Base-by-base conservation (phyloP, 2,113 vertebrate species). In the Aramus guarauna region DNA sequence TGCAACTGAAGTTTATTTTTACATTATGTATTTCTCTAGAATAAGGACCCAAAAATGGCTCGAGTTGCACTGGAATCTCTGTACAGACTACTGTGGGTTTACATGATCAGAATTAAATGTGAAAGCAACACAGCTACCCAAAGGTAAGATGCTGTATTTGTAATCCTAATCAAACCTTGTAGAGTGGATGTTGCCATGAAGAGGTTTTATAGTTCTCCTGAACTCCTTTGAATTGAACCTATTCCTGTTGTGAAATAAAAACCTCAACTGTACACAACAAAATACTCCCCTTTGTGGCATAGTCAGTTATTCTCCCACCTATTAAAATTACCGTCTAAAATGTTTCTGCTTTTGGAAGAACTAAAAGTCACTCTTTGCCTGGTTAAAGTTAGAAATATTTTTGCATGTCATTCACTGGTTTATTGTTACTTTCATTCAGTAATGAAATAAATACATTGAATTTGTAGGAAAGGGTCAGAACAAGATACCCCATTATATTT, bases 51-150 rank as follows among this genome's bases (percentile, higher is more conserved):
- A 41, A 99, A 99, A 98, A 99, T 99, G 99, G 99, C 99, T 30
- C 99, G 99, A n/a, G 99, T 99, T 97, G 99, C 99, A 74, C 98
- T 99, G 88, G 99, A 99, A 97, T 99, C 99, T 32, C 98, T 99
- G 39, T 99, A 99, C 97, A 99, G 99, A 96, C 98, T 99, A 89
- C 98, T 99, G 32, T 99, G 99, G 99, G 99, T 99, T 96, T 99
- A 99, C 97, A 99, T 99, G 99, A 99, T 99, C 95, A 98, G 99
- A 93, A 99, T 99, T 97, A 99, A 99, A 98, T 99, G 99, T 98
- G 99, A 99, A 98, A 99, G 99, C 98, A 99, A 99, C 98, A 99
- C 99, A 22, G 99, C 98, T 91, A 99, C 99, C 67, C 99, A 99
- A 97, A 99, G 99, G 99, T 99, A 98, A 98, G 93, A 73, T 53